phyloP scores from a whole-genome alignment of 30 jellyfish, hydroid and myxozoan species.

The Catostylus mosaicus region DNA sequence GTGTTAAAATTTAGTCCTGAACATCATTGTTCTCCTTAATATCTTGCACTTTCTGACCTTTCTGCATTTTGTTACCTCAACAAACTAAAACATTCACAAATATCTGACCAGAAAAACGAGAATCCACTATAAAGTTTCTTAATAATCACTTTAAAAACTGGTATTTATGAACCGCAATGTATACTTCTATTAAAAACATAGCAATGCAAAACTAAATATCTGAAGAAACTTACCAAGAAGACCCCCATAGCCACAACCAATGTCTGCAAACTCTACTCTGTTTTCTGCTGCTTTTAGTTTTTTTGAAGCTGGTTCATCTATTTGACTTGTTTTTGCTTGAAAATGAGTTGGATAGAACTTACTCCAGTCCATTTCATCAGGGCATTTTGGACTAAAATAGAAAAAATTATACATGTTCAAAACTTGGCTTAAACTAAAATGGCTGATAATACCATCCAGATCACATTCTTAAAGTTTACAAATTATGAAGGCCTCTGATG shows the following conservation, averaged over 20 bases:
- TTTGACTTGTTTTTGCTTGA: not conserved
- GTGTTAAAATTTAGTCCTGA: too few species aligned
- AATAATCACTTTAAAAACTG: too few species aligned
- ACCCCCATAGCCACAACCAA: conserved; percentile 99
- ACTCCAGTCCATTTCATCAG: conserved; percentile 88
- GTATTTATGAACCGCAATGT: not conserved
- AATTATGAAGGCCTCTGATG: too few species aligned
- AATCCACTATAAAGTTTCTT: too few species aligned
- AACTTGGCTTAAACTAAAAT: too few species aligned
- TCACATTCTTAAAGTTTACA: too few species aligned
- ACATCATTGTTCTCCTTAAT: too few species aligned
- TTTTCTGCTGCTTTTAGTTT: conserved; percentile 12
- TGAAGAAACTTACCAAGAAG: conserved; percentile 65
- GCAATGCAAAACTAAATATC: not conserved
- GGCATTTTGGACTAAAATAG: conserved; percentile 74
- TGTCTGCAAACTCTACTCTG: conserved; percentile 85
- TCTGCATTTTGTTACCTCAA: too few species aligned
- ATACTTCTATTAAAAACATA: not conserved
- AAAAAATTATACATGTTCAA: not conserved
- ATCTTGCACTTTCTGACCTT: too few species aligned
- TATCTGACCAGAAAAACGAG: too few species aligned
- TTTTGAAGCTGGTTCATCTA: conserved; percentile 40
- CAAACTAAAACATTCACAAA: too few species aligned
- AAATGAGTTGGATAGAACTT: conserved; percentile 77
- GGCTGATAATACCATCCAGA: too few species aligned